Evolutionary conservation across 2,888 invertebrate genomes (phyloP), one percentile per base, ranked within the genome.

Genomic region (Petrophora chlorosata): DNA sequence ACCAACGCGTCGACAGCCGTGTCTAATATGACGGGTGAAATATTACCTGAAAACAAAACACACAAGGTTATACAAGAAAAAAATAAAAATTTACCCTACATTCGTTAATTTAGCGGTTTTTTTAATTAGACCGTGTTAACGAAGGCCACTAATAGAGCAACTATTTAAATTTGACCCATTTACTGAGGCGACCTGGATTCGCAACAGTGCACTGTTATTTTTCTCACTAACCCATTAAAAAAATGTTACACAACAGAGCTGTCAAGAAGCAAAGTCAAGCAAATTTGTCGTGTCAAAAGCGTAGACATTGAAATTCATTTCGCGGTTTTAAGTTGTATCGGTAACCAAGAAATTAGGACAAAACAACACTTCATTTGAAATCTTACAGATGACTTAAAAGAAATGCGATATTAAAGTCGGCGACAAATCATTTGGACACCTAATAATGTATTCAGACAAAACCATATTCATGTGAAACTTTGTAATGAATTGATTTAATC

Each of bases 131-230:
- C 69, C 82, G 79, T 80, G 81, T 79, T 83, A 86, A 85, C 82
- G 80, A 82, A 81, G 76, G 70, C 67, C 67, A 61, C 56, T 76
- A 78, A 76, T 78, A 79, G 75, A 73, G 70, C 63, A 67, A 76
- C 79, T 84, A 85, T 85, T 86, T 85, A 73, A 76, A 76, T 70
- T 67, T 82, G 89, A 88, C 88, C 89, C 67, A 86, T 82, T 84
- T 85, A 66, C 71, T 52, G 60, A 56, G 59, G 73, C 83, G 89
- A 84, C 88, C 89, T 71, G 63, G 80, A 85, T 89, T 85, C 78
- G 82, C 83, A 79, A 65, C 74, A 76, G 68, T 85, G 80, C 78
- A 81, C 61, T 68, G 62, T 67, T 66, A 71, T 79, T 79, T 80
- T 78, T 73, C 5, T 73, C 72, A 71, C 62, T 56, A 70, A 67